Base-by-base conservation (phyloP, 1,140 invertebrate species). In the Brachionus koreanus region DNA sequence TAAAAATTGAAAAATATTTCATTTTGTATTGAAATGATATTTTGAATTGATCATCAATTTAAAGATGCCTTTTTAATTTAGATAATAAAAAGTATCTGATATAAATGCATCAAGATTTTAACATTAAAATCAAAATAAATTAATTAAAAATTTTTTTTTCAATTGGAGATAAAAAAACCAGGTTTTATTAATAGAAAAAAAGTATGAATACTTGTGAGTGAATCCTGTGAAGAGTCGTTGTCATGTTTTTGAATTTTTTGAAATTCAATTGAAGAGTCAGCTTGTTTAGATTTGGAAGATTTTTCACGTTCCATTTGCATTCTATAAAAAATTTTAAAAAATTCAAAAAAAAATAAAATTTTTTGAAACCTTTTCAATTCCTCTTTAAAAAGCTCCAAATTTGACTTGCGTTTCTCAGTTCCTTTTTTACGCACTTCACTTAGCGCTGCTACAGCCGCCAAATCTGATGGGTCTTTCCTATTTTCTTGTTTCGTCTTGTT, bases 361-460 rank as follows among this genome's bases (percentile, higher is more conserved):
- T n/a, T n/a, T 16, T 16, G 9, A n/a, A 12, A 89, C 87, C 84
- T 83, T 86, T 88, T 88, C 6, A 89, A 82, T 84, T 89, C 88
- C 83, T 98, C 96, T 88, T 98, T 98, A 85, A 98, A 98, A 2
- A 95, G 88, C 87, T 99, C 97, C 77, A 99, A 89, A 89, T 99
- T 98, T 85, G 94, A 98, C 86, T 98, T 98, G 86, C 95, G 96
- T 86, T 96, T 96, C 84, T 95, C 93, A 43, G 35, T 33, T 52
- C 42, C 83, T 76, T 92, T 91, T 86, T 93, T 91, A 85, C 92
- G 92, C 87, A 94, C 94, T 95, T 84, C 42, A 39, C 25, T 52
- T 37, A 84, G 46, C 5, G 42, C 52, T 39, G 61, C 35, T 12
- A 83, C 29, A 29, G 65, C 37, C 6, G 76, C 13, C 43, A 42